Evolutionary conservation across 2,797 vertebrate genomes (phyloP).

Genomic region (Myotis pilosus): DNA sequence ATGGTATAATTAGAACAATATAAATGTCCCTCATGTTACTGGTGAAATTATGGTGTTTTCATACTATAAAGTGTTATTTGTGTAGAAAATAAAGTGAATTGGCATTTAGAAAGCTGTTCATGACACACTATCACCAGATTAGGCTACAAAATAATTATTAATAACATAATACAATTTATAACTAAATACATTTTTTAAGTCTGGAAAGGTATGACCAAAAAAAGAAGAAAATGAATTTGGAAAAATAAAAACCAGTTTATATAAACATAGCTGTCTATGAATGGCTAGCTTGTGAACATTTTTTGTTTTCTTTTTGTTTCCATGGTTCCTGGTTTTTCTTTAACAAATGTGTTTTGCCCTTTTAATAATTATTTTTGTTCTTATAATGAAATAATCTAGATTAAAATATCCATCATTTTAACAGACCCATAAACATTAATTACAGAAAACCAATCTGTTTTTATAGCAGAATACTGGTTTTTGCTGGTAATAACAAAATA

Average conservation of each 20-base stretch:
- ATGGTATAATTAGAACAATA: neutral
- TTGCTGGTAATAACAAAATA: constrained; percentile 19
- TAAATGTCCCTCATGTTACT: neutral
- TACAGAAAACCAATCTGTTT: constrained; percentile 34
- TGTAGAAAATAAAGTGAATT: neutral
- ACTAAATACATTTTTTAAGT: neutral
- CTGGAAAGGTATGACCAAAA: neutral
- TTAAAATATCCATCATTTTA: constrained; percentile 33
- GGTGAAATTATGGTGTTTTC: neutral
- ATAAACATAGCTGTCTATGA: neutral
- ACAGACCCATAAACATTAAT: constrained; percentile 1
- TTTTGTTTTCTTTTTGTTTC: constrained; percentile 41
- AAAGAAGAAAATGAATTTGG: neutral
- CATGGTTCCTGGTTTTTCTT: constrained; percentile 23
- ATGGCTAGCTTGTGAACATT: neutral
- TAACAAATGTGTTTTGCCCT: neutral
- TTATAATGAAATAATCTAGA: constrained; percentile 20
- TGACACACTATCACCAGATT: neutral
- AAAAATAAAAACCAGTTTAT: neutral
- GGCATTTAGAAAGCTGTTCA: constrained; percentile 1
- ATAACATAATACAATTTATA: neutral
- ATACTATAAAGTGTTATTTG: neutral
- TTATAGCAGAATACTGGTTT: constrained; percentile 11
- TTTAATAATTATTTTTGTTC: constrained; percentile 1
- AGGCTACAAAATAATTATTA: constrained; percentile 2